Evolutionary conservation across 1,140 invertebrate species (phyloP), one percentile per base, ranked within the genome.

Genomic region (Drosophila bipectinata): DNA sequence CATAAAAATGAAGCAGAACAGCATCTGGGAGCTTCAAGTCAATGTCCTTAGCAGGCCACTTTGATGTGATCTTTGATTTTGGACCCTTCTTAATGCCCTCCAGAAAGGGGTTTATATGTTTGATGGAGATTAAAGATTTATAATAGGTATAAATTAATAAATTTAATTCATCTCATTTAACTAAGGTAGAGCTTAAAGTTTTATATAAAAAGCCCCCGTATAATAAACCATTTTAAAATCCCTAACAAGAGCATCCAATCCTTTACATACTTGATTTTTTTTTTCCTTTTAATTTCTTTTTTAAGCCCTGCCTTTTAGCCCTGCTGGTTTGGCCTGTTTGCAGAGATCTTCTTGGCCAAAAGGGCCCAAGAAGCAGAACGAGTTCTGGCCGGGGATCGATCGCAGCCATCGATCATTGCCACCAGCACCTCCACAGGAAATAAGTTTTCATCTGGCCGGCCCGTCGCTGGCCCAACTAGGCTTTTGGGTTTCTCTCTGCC

Each of bases 31-130:
- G 63, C 52, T 67, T 21, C 63, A 56, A 72, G 79, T 87, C 82
- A 85, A 82, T 82, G 82, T 85, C 82, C 82, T 85, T 83, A 75
- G 64, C 63, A 54, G 62, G 41, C 48, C 66, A 55, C 49, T 37
- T 37, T 2, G 34, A 18, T 76, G 52, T 52, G n/a, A 39, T 69
- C 41, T 59, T 67, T 52, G 59, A 63, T 63, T 63, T 52, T 34
- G 7, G 32, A 10, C 26, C 41, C 49, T 32, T 32, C 4, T n/a
- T 37, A 18, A 63, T 51, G 47, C 47, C 32, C 59, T 67, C 1
- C 6, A 24, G 21, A 34, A 1, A 26, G 18, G n/a, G 12, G 14
- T 8, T 3, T 15, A 3, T 4, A n/a, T 4, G 6, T 7, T 10
- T 24, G 0, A 0, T 3, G 0, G 24, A 14, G 0, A 21, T 21